phyloP scores from a whole-genome alignment of 2,888 invertebrate genomes.

The Gisinianus flammeolus region DNA sequence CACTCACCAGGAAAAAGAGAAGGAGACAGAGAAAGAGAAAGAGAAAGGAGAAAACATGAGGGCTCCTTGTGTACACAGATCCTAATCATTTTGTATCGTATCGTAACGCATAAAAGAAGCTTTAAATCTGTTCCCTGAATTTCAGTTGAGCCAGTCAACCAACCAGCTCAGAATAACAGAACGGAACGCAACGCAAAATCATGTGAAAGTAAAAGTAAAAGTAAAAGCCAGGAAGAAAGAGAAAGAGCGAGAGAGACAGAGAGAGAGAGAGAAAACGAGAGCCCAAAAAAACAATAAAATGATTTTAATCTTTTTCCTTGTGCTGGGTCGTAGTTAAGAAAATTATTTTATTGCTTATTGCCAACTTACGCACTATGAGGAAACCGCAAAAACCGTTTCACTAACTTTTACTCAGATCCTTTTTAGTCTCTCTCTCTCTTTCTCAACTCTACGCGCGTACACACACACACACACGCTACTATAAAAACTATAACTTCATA shows the following conservation, averaged over 20 bases:
- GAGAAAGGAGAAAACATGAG: background rate
- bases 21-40: background rate
- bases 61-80: background rate
- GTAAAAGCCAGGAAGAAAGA: background rate
- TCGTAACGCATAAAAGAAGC: conserved; percentile 5
- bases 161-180: background rate
- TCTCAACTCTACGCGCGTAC: too few relatives aligned
- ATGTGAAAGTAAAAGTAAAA: background rate
- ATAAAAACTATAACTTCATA: too few relatives aligned
- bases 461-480: too few relatives aligned
- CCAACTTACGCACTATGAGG: background rate
- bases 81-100: background rate
- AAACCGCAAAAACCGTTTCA: background rate
- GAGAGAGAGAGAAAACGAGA: conserved; percentile 11
- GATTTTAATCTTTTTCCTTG: conserved; percentile 16
- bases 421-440: too few relatives aligned
- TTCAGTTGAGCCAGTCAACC: background rate
- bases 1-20: background rate
- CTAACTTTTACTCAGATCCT: too few relatives aligned
- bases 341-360: background rate
- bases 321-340: background rate
- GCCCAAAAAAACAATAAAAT: conserved; percentile 11
- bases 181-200: background rate
- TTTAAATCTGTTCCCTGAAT: background rate
- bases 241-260: background rate